Conservation (phyloP, 2,113 vertebrate genomes). For the Oryzias woworae region DNA sequence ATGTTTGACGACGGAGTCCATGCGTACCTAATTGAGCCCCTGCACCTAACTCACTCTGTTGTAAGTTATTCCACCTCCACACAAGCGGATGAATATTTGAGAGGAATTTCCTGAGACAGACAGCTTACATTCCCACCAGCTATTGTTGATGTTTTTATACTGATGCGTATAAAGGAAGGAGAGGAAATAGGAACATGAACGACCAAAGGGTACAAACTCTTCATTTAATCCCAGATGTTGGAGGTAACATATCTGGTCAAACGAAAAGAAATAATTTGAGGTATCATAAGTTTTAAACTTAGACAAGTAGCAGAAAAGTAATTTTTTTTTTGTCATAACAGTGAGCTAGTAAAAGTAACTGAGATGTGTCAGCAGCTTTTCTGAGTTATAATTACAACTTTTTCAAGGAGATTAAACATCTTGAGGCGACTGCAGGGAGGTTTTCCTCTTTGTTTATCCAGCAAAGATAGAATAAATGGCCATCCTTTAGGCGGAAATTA, state of each 20-base stretch:
- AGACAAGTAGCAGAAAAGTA: neutral
- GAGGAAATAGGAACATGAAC: neutral
- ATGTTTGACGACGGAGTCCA: conserved; percentile 92
- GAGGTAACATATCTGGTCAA: too few relatives aligned
- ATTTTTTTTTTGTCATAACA: neutral
- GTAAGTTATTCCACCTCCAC: conserved; percentile 78
- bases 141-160: neutral
- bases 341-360: neutral
- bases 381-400: neutral
- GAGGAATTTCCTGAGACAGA: neutral
- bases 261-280: too few relatives aligned
- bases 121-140: neutral
- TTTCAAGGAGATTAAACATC: neutral
- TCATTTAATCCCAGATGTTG: too few relatives aligned
- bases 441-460: neutral
- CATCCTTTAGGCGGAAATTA: neutral
- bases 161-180: conserved; percentile 27
- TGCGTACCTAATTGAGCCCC: conserved; percentile 89
- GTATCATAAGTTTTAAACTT: too few relatives aligned
- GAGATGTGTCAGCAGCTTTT: neutral
- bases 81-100: conserved; percentile 8
- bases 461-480: neutral
- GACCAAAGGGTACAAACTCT: too few relatives aligned
- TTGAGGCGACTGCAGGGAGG: neutral
- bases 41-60: conserved; percentile 82